phyloP scores from a whole-genome alignment of 2,888 invertebrate genomes.

The Stomorhina lunata region DNA sequence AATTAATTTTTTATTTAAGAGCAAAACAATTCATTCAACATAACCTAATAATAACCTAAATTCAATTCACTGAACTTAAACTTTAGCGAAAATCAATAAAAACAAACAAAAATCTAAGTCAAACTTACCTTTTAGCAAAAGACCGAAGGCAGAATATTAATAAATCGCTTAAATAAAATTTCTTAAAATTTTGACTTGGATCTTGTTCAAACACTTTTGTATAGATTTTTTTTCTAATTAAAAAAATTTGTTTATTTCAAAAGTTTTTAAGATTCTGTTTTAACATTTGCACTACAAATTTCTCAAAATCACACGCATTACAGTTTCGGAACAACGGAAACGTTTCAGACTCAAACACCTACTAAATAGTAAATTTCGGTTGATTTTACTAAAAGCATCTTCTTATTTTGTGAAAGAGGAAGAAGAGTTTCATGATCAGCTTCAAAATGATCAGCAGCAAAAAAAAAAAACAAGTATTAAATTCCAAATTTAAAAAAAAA shows the following conservation, averaged over 20 bases:
- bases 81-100: not conserved
- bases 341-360: constrained; percentile 51
- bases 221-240: too few relatives aligned
- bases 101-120: too few relatives aligned
- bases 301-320: constrained; percentile 30
- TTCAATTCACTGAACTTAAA: not conserved
- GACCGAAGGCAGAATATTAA: too few relatives aligned
- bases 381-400: constrained; percentile 54
- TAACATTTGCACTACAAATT: not conserved
- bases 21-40: not conserved
- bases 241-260: too few relatives aligned
- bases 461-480: not conserved
- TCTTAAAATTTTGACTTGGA: too few relatives aligned
- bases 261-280: too few relatives aligned
- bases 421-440: not conserved
- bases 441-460: constrained; percentile 23
- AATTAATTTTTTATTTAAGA: not conserved
- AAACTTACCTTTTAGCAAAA: too few relatives aligned
- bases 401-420: not conserved
- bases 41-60: constrained; percentile 15
- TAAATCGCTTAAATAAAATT: too few relatives aligned
- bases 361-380: constrained; percentile 53
- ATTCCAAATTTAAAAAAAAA: not conserved
- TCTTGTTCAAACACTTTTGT: too few relatives aligned
- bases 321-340: constrained; percentile 48